Evolutionary conservation across 2,113 vertebrate species (phyloP).

Genomic region (Brachypodius melanocephalos): DNA sequence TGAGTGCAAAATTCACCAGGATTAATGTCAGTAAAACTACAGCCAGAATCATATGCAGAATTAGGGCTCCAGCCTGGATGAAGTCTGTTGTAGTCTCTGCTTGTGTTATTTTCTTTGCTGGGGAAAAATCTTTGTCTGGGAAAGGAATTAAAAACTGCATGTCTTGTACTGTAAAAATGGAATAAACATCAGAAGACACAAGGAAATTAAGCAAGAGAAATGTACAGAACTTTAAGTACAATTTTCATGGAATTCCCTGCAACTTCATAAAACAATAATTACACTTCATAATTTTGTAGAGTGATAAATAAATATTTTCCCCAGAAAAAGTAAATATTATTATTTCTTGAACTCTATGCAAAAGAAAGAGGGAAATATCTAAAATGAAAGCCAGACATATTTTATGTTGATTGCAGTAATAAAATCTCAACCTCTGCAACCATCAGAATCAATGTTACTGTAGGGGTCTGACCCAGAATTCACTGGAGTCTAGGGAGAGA

Average conservation of each 20-base stretch:
- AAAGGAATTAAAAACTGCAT: neutral
- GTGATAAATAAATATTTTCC: neutral
- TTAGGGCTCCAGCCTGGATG: neutral
- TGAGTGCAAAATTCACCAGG: neutral
- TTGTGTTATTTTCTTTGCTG: neutral
- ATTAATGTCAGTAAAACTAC: neutral
- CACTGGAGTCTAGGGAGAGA: slow-evolving; percentile 59
- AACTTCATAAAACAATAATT: neutral
- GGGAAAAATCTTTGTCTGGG: neutral
- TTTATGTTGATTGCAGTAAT: slow-evolving; percentile 52
- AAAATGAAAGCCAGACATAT: slow-evolving; percentile 45
- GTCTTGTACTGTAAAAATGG: neutral
- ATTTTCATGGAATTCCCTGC: neutral
- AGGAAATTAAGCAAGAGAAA: neutral
- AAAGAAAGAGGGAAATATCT: neutral
- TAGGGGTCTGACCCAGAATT: slow-evolving; percentile 59
- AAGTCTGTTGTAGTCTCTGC: neutral
- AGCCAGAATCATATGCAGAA: neutral
- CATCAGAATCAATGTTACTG: slow-evolving; percentile 43
- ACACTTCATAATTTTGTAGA: neutral
- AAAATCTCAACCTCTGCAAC: slow-evolving; percentile 56
- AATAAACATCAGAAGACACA: neutral
- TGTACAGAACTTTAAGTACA: neutral
- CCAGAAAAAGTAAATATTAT: neutral
- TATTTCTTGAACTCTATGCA: neutral